Conservation (phyloP, 2,797 vertebrate species). For the Natrix natrix region DNA sequence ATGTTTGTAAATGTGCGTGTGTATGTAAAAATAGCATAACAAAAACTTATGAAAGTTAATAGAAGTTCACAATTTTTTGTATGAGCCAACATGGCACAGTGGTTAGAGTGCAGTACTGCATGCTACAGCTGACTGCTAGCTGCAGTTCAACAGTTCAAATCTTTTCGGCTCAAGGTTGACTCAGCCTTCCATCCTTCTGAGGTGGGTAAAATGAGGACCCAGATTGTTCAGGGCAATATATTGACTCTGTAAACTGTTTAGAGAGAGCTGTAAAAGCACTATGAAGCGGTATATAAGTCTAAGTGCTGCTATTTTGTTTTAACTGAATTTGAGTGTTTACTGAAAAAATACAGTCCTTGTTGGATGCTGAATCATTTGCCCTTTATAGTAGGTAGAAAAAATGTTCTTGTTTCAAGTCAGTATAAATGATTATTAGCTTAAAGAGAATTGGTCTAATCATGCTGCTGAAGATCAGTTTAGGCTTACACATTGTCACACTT, state of each 20-base stretch:
- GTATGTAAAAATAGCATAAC: slow-evolving; percentile 17
- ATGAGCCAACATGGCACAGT: too few species aligned
- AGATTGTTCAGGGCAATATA: too few species aligned
- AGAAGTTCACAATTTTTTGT: background rate
- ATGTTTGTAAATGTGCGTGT: slow-evolving; percentile 40
- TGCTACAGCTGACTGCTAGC: too few species aligned
- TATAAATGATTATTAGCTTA: background rate
- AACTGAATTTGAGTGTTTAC: background rate
- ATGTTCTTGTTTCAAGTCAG: background rate
- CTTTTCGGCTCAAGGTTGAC: too few species aligned
- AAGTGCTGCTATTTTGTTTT: background rate
- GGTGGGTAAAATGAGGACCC: too few species aligned
- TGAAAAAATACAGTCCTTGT: background rate
- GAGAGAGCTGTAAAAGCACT: too few species aligned
- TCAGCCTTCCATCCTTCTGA: too few species aligned
- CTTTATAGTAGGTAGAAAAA: background rate
- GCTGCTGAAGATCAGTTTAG: background rate
- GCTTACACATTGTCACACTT: background rate
- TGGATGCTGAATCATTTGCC: background rate
- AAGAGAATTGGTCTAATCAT: background rate
- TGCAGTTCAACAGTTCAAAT: too few species aligned
- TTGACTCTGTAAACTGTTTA: too few species aligned
- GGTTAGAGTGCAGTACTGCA: too few species aligned
- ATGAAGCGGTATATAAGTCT: too few species aligned
- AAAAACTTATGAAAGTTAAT: background rate